Percentiles rank a stretch among this genome's conserved stretches.
Evolutionary conservation across 2,113 vertebrate species (phyloP).

Genomic region (Dicerorhinus sumatrensis): DNA sequence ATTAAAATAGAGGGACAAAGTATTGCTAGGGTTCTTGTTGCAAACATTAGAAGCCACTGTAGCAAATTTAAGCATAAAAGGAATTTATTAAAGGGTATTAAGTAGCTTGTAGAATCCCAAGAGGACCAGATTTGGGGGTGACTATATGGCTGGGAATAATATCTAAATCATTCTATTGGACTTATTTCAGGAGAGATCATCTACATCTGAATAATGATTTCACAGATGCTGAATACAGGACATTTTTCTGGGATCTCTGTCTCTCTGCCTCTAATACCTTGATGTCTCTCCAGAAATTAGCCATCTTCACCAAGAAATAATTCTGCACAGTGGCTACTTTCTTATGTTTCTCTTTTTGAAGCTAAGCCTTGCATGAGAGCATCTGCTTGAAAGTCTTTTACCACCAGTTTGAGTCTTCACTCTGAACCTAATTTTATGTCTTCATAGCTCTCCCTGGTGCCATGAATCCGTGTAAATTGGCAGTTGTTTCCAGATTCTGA

Average conservation of each 20-base stretch:
- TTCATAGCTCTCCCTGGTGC: neutral
- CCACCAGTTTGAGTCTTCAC: neutral
- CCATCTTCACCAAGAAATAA: neutral
- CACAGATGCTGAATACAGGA: neutral
- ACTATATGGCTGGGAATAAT: neutral
- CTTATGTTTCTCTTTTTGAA: neutral
- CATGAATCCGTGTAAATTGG: neutral
- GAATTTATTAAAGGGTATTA: neutral
- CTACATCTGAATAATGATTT: neutral
- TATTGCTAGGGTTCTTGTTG: neutral
- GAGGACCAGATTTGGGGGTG: neutral
- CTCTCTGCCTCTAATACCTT: neutral
- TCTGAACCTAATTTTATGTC: neutral
- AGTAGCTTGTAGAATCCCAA: neutral
- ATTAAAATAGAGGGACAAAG: neutral
- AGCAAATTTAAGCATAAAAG: conserved; percentile 23
- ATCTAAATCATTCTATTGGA: neutral
- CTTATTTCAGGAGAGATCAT: neutral
- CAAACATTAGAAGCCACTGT: neutral
- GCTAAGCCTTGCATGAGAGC: neutral
- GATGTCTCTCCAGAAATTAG: neutral
- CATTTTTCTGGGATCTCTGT: neutral
- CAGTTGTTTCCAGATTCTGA: neutral
- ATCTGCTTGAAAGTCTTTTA: neutral
- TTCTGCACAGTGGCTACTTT: neutral